These are phyloP conservation scores for Cladorhizidae sp. DNA, from an alignment of 37 sponge, comb jelly and placozoan genomes.

Conservation along the genomic window DNA sequence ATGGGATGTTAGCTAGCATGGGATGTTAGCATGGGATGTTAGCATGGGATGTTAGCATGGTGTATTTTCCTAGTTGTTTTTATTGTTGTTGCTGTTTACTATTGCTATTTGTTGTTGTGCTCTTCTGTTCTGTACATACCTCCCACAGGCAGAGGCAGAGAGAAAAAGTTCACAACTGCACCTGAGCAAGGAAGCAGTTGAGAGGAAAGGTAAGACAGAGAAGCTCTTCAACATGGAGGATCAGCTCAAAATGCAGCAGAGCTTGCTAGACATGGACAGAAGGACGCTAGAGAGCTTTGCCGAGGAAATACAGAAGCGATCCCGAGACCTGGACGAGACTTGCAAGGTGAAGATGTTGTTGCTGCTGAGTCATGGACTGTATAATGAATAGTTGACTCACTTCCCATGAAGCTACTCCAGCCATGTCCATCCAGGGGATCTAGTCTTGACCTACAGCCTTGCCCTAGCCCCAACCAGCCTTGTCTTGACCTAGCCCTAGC, in stretches of 20 bases:
- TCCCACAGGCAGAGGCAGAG: slow-evolving; percentile 45
- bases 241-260: background rate
- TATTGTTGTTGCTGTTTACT: background rate
- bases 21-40: too few relatives aligned
- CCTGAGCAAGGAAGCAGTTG: slow-evolving; percentile 36
- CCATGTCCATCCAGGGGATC: background rate
- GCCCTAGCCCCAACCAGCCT: too few relatives aligned
- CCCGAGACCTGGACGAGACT: slow-evolving; percentile 36
- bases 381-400: too few relatives aligned
- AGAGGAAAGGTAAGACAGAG: slow-evolving; percentile 2
- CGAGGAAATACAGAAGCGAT: slow-evolving; percentile 24
- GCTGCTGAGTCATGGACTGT: too few relatives aligned
- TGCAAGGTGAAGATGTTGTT: slow-evolving; percentile 33
- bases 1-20: too few relatives aligned
- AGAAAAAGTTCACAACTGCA: slow-evolving; percentile 1
- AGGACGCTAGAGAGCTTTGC: slow-evolving; percentile 15
- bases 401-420: too few relatives aligned
- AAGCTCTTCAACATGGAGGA: slow-evolving; percentile 33
- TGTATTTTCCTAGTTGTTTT: too few relatives aligned
- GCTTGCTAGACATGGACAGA: slow-evolving; percentile 18
- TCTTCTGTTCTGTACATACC: background rate
- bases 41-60: too few relatives aligned
- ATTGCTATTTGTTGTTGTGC: background rate
- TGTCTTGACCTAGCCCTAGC: too few relatives aligned
- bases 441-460: too few relatives aligned